Conservation (phyloP, 1,140 invertebrate genomes). For the Eufriesea mexicana region DNA sequence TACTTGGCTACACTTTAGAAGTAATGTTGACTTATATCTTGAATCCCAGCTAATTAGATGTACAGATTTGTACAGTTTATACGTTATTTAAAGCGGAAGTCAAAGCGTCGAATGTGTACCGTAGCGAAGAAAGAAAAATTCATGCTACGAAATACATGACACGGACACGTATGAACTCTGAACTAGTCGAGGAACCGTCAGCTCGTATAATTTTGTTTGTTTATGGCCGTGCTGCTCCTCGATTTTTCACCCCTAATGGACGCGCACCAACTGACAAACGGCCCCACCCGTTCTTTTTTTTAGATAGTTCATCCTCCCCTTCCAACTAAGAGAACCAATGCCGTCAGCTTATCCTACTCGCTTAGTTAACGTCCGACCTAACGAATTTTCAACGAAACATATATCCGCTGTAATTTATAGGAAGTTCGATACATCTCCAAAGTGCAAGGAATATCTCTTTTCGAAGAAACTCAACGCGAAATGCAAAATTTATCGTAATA, state of each 20-base stretch:
- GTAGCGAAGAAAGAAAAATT: background rate
- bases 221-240: constrained; percentile 77
- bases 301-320: constrained; percentile 33
- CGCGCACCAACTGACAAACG: constrained; percentile 77
- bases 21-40: background rate
- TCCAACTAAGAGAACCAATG: constrained; percentile 45
- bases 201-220: constrained; percentile 81
- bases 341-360: constrained; percentile 50
- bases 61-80: background rate
- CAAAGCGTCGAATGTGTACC: too few species aligned
- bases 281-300: constrained; percentile 64
- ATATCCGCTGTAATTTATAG: constrained; percentile 4
- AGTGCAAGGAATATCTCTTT: too few species aligned
- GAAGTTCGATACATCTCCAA: background rate
- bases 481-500: constrained; percentile 6
- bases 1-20: background rate
- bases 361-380: constrained; percentile 63
- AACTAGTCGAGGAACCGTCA: constrained; percentile 35
- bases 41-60: background rate
- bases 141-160: background rate
- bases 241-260: constrained; percentile 81
- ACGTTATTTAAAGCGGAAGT: too few species aligned
- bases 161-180: constrained; percentile 3
- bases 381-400: constrained; percentile 54
- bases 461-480: constrained; percentile 13